phyloP scores from a whole-genome alignment of 2,888 invertebrate species.

The Hemicrepidius hirtus region DNA sequence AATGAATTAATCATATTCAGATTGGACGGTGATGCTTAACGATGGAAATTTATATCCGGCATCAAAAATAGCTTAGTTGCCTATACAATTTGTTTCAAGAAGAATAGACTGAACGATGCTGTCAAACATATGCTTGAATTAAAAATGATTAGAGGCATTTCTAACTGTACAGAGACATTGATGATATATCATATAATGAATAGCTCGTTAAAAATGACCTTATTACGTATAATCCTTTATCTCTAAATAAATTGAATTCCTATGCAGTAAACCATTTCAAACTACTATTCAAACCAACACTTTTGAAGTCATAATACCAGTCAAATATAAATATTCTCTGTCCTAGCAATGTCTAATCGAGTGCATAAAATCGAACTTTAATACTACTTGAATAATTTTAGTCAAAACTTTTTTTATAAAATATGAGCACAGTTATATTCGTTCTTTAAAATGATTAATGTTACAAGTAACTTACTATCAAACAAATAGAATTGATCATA shows the following conservation, averaged over 20 bases:
- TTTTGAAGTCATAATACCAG: constrained; percentile 14
- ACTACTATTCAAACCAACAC: constrained; percentile 33
- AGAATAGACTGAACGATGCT: constrained; percentile 37
- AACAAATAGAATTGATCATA: too few species aligned
- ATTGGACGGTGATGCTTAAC: constrained; percentile 32
- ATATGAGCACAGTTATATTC: too few species aligned
- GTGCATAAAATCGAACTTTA: too few species aligned
- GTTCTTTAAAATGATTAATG: too few species aligned
- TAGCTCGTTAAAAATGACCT: constrained; percentile 44
- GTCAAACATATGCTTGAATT: constrained; percentile 37
- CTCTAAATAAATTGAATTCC: constrained; percentile 40
- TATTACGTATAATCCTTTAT: constrained; percentile 39
- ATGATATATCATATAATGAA: constrained; percentile 44
- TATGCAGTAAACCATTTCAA: constrained; percentile 26
- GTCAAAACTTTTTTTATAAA: too few species aligned
- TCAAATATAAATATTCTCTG: constrained; percentile 20
- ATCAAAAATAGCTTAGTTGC: constrained; percentile 35
- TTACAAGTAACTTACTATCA: too few species aligned
- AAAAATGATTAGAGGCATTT: constrained; percentile 39
- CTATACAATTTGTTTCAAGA: constrained; percentile 32
- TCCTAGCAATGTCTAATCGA: not conserved
- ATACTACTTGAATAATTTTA: too few species aligned
- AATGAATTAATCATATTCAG: constrained; percentile 35
- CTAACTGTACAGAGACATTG: constrained; percentile 39
- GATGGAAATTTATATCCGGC: constrained; percentile 35